Percentiles rank a stretch among this genome's conserved stretches.
These are phyloP conservation scores for Clusia tigrina DNA, from an alignment of 2,888 invertebrate species.

Conservation along the genomic window DNA sequence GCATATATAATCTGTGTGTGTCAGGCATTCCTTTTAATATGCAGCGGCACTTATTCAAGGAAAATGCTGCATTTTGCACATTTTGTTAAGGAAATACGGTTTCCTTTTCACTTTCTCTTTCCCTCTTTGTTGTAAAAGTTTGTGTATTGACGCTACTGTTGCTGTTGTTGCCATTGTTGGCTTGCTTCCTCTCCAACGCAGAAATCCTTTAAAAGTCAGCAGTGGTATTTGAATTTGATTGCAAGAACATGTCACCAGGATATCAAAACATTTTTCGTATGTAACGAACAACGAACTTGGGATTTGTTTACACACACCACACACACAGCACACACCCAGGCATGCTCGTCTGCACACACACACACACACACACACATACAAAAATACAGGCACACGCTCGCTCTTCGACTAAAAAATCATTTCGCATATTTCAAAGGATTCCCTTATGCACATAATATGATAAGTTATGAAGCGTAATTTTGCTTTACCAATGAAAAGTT, in stretches of 20 bases:
- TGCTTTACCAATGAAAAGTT: conserved; percentile 27
- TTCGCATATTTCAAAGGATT: conserved; percentile 18
- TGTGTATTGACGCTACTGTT: no score
- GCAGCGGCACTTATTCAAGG: no score
- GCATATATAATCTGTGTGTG: no score
- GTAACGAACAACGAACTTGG: not conserved
- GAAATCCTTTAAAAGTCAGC: not conserved
- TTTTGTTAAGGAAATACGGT: not conserved
- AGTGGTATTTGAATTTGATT: conserved; percentile 1
- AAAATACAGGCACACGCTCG: not conserved
- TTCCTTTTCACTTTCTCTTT: not conserved
- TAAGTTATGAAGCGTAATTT: conserved; percentile 31
- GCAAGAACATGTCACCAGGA: conserved; percentile 6
- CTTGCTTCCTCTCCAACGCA: not conserved
- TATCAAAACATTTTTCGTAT: not conserved
- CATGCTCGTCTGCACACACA: not conserved
- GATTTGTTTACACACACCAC: no score
- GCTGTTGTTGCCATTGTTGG: no score
- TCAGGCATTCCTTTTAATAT: no score
- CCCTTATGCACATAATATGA: conserved; percentile 22
- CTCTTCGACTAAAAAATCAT: not conserved
- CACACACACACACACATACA: conserved; percentile 1
- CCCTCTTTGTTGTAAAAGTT: no score
- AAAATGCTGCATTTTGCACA: no score
- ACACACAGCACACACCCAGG: not conserved